Evolutionary conservation across 2,797 vertebrate species (phyloP), one percentile per base, ranked within the genome.

Genomic region (Urocyon cinereoargenteus): DNA sequence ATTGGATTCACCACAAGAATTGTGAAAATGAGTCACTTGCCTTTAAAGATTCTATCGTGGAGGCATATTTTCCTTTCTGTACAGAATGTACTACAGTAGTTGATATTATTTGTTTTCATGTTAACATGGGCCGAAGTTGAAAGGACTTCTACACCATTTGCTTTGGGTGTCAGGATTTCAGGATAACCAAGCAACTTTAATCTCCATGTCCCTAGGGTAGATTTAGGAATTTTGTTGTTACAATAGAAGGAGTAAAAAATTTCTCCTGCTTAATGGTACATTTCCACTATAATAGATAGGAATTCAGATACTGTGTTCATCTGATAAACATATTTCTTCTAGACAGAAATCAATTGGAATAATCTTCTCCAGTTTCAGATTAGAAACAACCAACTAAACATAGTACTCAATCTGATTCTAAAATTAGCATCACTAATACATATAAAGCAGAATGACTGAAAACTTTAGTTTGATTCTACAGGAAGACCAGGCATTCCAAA

Each of bases 41-140:
- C 94, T 91, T 62, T 77, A 24, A 96, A 34, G 21, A 10, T 31
- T 92, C 49, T 75, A 8, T n/a, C 91, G 64, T 11, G 45, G 55
- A 61, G 18, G 13, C n/a, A 53, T 75, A 68, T 91, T 86, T 91
- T 96, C 84, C 34, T 70, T 18, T 49, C 5, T 72, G n/a, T 55
- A 61, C n/a, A 93, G 66, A 92, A 92, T 75, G 79, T 84, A 78
- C 59, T 59, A 49, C 34, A 79, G 19, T 55, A 51, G 59, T 81
- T 82, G 14, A 75, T 28, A 66, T 51, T 79, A 77, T 87, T 95
- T 92, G 13, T 90, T 96, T 97, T 95, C 22, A 68, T 13, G 21
- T 87, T 87, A 66, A 70, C 59, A 78, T 15, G 57, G 15, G 15
- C 77, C 5, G 24, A 90, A 84, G 19, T 55, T 91, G 68, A 96